These are phyloP conservation scores for Delichon dasypus DNA, from an alignment of 2,797 vertebrate species.

Conservation along the genomic window DNA sequence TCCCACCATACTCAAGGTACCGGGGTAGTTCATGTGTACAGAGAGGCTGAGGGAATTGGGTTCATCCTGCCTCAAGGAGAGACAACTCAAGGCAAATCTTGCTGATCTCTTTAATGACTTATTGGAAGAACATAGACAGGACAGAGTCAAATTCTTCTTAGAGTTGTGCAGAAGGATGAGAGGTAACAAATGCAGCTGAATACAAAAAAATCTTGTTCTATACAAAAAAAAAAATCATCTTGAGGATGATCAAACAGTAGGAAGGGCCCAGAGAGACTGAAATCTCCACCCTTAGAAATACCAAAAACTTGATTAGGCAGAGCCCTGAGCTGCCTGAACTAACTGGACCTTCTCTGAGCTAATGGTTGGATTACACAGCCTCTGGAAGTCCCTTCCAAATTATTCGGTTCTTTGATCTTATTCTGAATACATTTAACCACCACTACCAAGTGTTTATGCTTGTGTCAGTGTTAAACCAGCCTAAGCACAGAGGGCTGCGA, in stretches of 20 bases:
- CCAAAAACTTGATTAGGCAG: neutral
- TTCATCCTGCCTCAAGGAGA: neutral
- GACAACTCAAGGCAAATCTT: neutral
- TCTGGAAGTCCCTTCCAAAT: neutral
- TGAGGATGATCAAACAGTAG: neutral
- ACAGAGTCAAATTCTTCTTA: neutral
- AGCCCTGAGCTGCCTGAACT: neutral
- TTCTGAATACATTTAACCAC: neutral
- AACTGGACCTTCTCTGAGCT: neutral
- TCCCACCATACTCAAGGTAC: neutral
- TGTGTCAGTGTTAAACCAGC: neutral
- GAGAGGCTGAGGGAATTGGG: neutral
- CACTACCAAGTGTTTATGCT: neutral
- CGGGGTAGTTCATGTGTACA: neutral
- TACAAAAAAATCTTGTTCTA: neutral
- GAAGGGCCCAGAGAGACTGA: neutral
- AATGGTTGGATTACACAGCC: neutral
- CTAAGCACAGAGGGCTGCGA: neutral
- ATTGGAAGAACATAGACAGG: neutral
- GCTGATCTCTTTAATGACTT: neutral
- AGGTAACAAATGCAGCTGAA: neutral
- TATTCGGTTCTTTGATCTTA: neutral
- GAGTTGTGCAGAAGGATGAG: neutral
- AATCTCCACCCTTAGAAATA: neutral
- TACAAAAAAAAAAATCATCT: neutral